phyloP scores from a whole-genome alignment of 2,113 vertebrate species.

The Malaclemys terrapin region DNA sequence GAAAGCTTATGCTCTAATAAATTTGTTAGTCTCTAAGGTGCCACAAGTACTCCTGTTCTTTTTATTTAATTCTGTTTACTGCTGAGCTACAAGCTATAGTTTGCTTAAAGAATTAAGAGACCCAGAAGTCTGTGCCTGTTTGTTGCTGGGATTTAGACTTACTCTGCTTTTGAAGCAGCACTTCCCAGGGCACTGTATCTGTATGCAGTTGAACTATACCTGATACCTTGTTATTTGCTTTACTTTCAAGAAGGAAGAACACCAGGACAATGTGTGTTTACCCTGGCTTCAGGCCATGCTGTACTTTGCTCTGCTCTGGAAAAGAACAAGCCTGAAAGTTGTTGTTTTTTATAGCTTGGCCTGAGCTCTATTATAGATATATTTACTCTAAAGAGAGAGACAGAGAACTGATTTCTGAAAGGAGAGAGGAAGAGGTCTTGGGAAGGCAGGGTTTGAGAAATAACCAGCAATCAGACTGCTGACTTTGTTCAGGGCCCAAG shows the following conservation, averaged over 20 bases:
- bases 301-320: neutral
- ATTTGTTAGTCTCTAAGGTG: too few species aligned
- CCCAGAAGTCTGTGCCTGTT: neutral
- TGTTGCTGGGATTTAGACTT: neutral
- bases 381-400: neutral
- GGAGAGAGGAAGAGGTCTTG: rapidly evolving
- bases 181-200: neutral
- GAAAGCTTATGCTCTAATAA: too few species aligned
- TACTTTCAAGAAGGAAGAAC: neutral
- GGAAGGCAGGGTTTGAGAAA: neutral
- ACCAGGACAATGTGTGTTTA: neutral
- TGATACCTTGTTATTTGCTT: neutral
- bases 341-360: neutral
- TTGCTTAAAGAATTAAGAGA: neutral
- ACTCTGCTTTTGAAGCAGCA: neutral
- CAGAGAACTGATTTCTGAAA: neutral
- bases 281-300: rapidly evolving
- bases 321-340: neutral
- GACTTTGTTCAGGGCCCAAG: neutral
- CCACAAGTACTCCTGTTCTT: too few species aligned
- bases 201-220: neutral
- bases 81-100: neutral
- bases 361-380: neutral
- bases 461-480: neutral
- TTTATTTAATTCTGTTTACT: neutral